Conservation (phyloP, 2,888 invertebrate species). For the Zhuqinia jingwanae region DNA sequence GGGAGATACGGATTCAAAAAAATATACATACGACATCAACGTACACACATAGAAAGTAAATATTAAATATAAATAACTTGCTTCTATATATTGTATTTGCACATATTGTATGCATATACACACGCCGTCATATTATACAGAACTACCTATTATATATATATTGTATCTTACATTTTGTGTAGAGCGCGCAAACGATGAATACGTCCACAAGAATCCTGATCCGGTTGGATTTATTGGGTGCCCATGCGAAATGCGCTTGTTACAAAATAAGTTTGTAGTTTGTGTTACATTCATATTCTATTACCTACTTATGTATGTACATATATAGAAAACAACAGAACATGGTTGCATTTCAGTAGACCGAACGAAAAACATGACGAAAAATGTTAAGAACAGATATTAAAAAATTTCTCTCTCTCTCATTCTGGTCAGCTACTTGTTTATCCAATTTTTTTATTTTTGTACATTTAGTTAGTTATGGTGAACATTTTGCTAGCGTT, state of each 20-base stretch:
- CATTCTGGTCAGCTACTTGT: slow-evolving; percentile 22
- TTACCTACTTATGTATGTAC: no score
- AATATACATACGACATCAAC: no score
- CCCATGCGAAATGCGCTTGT: neutral
- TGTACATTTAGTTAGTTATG: no score
- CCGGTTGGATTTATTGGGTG: slow-evolving; percentile 11
- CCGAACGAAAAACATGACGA: neutral
- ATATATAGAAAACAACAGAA: neutral
- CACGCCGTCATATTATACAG: neutral
- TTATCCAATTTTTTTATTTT: neutral
- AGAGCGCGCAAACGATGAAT: neutral
- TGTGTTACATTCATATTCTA: neutral
- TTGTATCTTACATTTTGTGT: neutral
- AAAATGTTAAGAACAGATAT: slow-evolving; percentile 24
- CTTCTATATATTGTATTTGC: no score
- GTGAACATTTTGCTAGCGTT: no score
- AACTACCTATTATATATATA: neutral
- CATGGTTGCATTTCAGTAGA: neutral
- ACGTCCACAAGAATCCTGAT: slow-evolving; percentile 14
- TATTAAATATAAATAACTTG: no score
- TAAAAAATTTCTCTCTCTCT: slow-evolving; percentile 42
- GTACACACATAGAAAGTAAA: no score
- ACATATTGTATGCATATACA: neutral
- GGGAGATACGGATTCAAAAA: no score
- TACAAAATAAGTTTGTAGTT: neutral